Evolutionary conservation across 2,797 vertebrate genomes (phyloP).

Genomic region (Eospalax fontanierii): DNA sequence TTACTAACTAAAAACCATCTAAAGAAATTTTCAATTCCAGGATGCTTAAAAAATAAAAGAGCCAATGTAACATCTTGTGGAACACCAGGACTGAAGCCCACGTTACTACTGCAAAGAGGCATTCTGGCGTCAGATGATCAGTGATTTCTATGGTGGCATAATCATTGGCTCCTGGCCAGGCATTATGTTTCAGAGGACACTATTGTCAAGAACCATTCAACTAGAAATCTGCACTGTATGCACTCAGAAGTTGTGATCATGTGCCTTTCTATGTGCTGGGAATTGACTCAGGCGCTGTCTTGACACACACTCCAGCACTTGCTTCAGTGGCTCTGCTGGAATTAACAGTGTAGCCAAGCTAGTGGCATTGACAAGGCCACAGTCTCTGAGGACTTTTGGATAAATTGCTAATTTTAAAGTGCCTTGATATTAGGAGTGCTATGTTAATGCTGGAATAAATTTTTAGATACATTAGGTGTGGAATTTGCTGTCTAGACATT

Average conservation of each 20-base stretch:
- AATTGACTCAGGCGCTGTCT: constrained; percentile 73
- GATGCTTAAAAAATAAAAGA: constrained; percentile 71
- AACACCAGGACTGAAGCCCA: constrained; percentile 76
- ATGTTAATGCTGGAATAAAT: constrained; percentile 36
- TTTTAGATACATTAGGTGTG: constrained; percentile 28
- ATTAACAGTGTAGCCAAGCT: constrained; percentile 75
- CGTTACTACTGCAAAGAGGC: constrained; percentile 76
- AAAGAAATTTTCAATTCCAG: constrained; percentile 70
- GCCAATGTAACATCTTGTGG: constrained; percentile 79
- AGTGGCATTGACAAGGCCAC: constrained; percentile 51
- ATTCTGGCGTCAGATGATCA: constrained; percentile 68
- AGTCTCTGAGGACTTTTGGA: constrained; percentile 53
- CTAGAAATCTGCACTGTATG: constrained; percentile 77
- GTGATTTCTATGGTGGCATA: constrained; percentile 79
- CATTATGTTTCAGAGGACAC: constrained; percentile 80
- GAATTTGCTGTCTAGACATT: constrained; percentile 28
- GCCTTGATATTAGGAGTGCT: constrained; percentile 37
- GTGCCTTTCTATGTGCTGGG: constrained; percentile 73
- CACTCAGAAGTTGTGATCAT: constrained; percentile 78
- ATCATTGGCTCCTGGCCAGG: constrained; percentile 79
- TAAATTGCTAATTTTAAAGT: constrained; percentile 72
- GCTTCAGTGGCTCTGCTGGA: constrained; percentile 78
- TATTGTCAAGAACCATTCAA: constrained; percentile 81
- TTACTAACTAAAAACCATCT: constrained; percentile 60
- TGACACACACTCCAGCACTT: constrained; percentile 45